Evolutionary conservation across 2,888 invertebrate genomes (phyloP), one percentile per base, ranked within the genome.

Genomic region (Harpagoxenus sublaevis): DNA sequence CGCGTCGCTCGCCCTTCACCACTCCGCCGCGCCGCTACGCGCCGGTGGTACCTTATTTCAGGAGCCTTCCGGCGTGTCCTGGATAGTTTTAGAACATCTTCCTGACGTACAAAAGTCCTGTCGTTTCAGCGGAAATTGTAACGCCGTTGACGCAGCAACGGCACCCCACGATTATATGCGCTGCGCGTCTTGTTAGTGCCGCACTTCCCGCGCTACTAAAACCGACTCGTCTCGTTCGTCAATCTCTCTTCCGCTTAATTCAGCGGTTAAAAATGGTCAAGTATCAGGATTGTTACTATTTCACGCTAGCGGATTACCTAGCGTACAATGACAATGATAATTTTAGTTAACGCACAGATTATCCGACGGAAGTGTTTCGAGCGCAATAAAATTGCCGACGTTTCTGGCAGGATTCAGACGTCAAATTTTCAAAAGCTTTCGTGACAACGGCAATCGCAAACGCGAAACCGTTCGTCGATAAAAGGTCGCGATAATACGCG

Each of bases 81-180:
- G 90, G 87, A 90, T 90, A 90, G 90, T 90, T 90, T 90, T 86
- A 79, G 90, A 89, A 90, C 86, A 89, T 89, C 84, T 79, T 79
- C 75, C 82, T 84, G 87, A 87, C 86, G 79, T 66, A 83, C 68
- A 82, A 63, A 74, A 73, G 79, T 84, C 83, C 83, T 51, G 77
- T 71, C 55, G 55, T 71, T 79, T 74, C 42, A 60, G 66, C 60
- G 65, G 62, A 66, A 45, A 75, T 83, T 89, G 79, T 81, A 71
- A 81, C 28, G 60, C 70, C 55, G 31, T 55, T 42, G 53, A 45
- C 79, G 45, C 57, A n/a, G 65, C 65, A 55, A 48, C 55, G 39
- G 18, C 65, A 31, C 23, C 28, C 55, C 31, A 0, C 35, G 70
- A 70, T 79, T 79, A 70, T 79, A 10, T 10, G 55, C 35, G 23